Percentiles rank a stretch among this genome's conserved stretches.
phyloP scores from a whole-genome alignment of 2,113 vertebrate genomes.

The Motacilla alba region DNA sequence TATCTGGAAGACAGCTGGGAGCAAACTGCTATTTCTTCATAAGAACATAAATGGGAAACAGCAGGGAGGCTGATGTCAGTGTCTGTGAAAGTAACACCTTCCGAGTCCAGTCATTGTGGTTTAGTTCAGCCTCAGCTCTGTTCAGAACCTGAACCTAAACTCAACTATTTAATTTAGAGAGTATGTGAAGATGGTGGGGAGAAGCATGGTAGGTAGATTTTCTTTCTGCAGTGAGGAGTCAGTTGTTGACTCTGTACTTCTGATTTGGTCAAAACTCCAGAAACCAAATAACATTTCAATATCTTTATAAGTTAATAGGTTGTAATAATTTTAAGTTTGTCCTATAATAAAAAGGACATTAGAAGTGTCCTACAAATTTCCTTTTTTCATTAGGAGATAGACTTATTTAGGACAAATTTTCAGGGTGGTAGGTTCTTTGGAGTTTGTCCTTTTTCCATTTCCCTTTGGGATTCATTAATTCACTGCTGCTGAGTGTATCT shows the following conservation, averaged over 20 bases:
- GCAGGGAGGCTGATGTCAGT: not conserved
- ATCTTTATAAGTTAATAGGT: not conserved
- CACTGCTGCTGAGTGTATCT: not conserved
- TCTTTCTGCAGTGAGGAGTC: not conserved
- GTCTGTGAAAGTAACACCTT: not conserved
- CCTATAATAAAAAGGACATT: not conserved
- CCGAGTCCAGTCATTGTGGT: accelerated
- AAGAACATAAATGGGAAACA: not conserved
- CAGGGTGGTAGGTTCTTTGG: not conserved
- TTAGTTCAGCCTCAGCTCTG: not conserved
- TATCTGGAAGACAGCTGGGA: not conserved
- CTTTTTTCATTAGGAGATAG: not conserved
- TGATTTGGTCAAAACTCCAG: not conserved
- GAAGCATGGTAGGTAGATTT: not conserved
- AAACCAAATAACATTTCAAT: not conserved
- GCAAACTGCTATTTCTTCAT: not conserved
- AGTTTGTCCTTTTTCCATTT: not conserved
- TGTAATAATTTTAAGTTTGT: not conserved
- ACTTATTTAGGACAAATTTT: not conserved
- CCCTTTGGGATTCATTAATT: not conserved
- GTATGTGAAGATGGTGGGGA: not conserved
- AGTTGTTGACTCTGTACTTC: not conserved
- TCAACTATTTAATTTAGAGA: not conserved
- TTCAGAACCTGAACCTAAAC: not conserved
- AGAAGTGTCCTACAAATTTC: not conserved